Conservation (phyloP, 2,888 invertebrate genomes). For the Eristalis intricaria region DNA sequence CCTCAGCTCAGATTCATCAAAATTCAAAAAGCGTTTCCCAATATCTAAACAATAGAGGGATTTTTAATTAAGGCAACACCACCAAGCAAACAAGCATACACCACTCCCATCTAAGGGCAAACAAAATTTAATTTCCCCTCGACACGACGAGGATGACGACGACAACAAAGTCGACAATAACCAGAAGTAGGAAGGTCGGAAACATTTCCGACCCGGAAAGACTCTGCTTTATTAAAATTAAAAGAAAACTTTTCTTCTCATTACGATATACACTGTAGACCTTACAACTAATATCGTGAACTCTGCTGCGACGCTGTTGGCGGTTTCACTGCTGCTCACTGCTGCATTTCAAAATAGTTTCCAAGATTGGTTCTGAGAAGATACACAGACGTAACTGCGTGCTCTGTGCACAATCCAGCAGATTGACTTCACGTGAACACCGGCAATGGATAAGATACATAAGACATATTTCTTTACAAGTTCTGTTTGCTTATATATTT, state of each 20-base stretch:
- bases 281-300: slow-evolving; percentile 39
- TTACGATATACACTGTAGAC: slow-evolving; percentile 44
- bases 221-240: slow-evolving; percentile 62
- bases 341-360: slow-evolving; percentile 43
- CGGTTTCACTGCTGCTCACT: background rate
- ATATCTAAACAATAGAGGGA: slow-evolving; percentile 29
- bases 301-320: slow-evolving; percentile 7
- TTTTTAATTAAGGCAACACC: slow-evolving; percentile 62
- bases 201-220: slow-evolving; percentile 56
- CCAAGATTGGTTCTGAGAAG: slow-evolving; percentile 43
- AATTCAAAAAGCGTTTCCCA: slow-evolving; percentile 44
- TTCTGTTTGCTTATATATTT: background rate
- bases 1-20: slow-evolving; percentile 39
- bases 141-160: slow-evolving; percentile 1
- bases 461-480: slow-evolving; percentile 9
- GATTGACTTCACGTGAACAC: slow-evolving; percentile 21
- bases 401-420: background rate
- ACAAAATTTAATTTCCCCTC: slow-evolving; percentile 23
- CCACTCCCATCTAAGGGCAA: slow-evolving; percentile 12
- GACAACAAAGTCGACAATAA: slow-evolving; percentile 10
- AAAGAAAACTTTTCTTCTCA: slow-evolving; percentile 60
- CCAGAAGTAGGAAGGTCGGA: slow-evolving; percentile 38
- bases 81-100: slow-evolving; percentile 8
- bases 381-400: slow-evolving; percentile 33
- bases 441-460: slow-evolving; percentile 10